Evolutionary conservation across 1,140 invertebrate species (phyloP), one percentile per base, ranked within the genome.

Genomic region (Papilio aristodemus): DNA sequence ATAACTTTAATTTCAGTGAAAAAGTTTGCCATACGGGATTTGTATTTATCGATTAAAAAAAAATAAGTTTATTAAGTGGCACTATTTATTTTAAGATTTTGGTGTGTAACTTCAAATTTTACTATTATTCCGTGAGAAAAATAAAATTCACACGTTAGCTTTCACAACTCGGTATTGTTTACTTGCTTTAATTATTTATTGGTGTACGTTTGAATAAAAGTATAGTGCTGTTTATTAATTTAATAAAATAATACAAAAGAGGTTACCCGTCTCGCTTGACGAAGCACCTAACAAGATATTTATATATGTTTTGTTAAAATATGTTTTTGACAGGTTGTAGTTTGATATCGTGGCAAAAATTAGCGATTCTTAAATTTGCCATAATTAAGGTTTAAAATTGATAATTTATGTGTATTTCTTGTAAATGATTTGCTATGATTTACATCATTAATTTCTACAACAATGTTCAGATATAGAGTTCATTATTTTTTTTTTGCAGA

Each of bases 301-400:
- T 5, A 13, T 19, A 10, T 19, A 9, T 19, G 17, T 46, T 9
- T 22, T 22, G 4, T 25, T 9, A 25, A 19, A 54, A 54, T 32
- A 32, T 54, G 19, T 54, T 54, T 54, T 54, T 54, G 46, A 54
- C 46, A 54, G 46, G n/a, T 59, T 13, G 57, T 27, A 17, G 25
- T 62, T 62, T 38, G 59, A 62, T 62, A 39, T 62, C 59, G 59
- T 62, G 59, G 59, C 59, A 38, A 39, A n/a, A 62, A 62, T 25
- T 37, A 37, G 7, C 5, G 14, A 19, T 14, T 3, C 32, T 17
- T 25, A 11, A 22, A 22, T 32, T 3, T 32, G 6, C 22, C n/a
- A 7, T 32, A 32, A 13, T 58, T 32, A 6, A 58, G 22, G 0
- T 22, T 46, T 46, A 46, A 9, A 14, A 10, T 10, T 9, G 37